Conservation (phyloP, 2,888 invertebrate species). For the Alviniconcha strummeri region DNA sequence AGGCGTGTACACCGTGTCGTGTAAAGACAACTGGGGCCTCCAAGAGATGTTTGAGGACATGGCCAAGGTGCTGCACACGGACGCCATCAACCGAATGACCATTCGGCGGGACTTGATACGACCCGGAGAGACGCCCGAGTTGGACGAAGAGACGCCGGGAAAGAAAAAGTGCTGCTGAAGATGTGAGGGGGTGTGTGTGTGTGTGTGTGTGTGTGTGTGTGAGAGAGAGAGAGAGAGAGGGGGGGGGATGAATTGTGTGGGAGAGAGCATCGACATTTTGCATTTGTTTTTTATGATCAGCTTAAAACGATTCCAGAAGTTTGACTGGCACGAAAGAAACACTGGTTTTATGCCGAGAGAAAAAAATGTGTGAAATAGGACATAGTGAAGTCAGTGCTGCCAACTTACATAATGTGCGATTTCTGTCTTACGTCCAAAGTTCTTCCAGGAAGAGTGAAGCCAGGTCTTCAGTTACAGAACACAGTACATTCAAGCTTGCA, state of each 20-base stretch:
- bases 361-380: no score
- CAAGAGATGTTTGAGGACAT: constrained; percentile 94
- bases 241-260: background rate
- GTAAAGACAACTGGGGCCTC: constrained; percentile 89
- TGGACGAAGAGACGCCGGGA: constrained; percentile 40
- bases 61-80: constrained; percentile 75
- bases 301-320: no score
- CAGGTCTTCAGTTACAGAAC: no score
- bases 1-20: constrained; percentile 91
- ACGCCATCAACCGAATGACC: constrained; percentile 60
- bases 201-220: constrained; percentile 10
- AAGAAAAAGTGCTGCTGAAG: constrained; percentile 57
- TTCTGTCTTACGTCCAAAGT: no score
- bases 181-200: constrained; percentile 3
- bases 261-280: background rate
- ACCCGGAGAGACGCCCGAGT: constrained; percentile 57
- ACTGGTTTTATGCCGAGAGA: no score
- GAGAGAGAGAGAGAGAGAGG: background rate
- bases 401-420: no score
- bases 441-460: no score
- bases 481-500: no score
- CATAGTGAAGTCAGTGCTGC: no score
- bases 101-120: constrained; percentile 57
- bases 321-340: no score
- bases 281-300: no score